Conservation (phyloP, 2,888 invertebrate genomes). For the Hirtodrosophila confusa region DNA sequence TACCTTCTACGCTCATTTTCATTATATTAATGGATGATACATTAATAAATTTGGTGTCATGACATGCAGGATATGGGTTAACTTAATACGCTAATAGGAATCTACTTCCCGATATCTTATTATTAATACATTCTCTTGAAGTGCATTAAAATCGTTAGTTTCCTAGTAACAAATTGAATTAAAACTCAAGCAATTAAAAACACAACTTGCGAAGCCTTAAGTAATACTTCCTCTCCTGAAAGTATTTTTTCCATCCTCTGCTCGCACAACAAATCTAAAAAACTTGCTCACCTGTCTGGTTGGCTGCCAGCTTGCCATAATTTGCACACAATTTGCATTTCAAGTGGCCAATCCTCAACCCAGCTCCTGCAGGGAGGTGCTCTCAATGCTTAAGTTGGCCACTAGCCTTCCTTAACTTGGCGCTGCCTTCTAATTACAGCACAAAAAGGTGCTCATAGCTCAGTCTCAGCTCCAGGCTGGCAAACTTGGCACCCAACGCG, state of each 20-base stretch:
- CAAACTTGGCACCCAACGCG: slow-evolving; percentile 54
- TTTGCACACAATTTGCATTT: slow-evolving; percentile 86
- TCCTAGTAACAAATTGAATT: slow-evolving; percentile 60
- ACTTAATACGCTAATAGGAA: too few species aligned
- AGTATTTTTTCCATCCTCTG: slow-evolving; percentile 19
- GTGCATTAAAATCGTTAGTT: slow-evolving; percentile 3
- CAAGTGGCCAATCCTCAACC: slow-evolving; percentile 86
- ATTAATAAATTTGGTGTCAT: too few species aligned
- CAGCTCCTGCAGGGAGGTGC: slow-evolving; percentile 8
- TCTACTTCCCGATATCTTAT: too few species aligned
- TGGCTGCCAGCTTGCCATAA: slow-evolving; percentile 85
- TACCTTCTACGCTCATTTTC: too few species aligned
- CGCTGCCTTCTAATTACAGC: slow-evolving; percentile 73
- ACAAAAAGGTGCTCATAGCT: slow-evolving; percentile 62
- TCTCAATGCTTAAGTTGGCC: slow-evolving; percentile 60
- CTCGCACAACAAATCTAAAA: slow-evolving; percentile 44
- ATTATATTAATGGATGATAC: too few species aligned
- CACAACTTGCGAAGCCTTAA: slow-evolving; percentile 56
- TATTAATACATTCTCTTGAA: neutral
- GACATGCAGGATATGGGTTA: too few species aligned
- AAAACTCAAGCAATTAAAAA: slow-evolving; percentile 62
- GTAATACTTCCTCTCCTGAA: slow-evolving; percentile 60
- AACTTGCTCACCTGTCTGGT: slow-evolving; percentile 64
- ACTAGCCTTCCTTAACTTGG: slow-evolving; percentile 47
- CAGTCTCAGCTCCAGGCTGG: slow-evolving; percentile 32